phyloP scores from a whole-genome alignment of 2,888 invertebrate genomes.

The Apotomis turbidana region DNA sequence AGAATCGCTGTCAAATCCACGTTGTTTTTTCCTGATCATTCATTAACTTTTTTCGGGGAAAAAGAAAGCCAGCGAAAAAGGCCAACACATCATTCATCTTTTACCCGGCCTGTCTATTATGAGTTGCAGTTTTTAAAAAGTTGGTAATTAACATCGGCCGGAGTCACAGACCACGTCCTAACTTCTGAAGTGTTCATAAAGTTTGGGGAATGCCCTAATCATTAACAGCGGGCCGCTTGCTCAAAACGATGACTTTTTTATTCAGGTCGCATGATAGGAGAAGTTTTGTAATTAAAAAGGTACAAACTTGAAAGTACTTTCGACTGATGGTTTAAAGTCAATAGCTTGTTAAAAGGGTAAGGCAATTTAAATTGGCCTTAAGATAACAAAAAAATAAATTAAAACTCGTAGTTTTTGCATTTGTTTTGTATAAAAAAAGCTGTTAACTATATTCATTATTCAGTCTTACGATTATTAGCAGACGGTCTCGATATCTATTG shows the following conservation, averaged over 20 bases:
- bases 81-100: slow-evolving; percentile 81
- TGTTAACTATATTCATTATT: not conserved
- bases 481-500: too few species aligned
- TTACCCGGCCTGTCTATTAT: slow-evolving; percentile 79
- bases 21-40: slow-evolving; percentile 58
- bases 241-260: slow-evolving; percentile 50
- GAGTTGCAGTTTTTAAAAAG: slow-evolving; percentile 81
- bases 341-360: slow-evolving; percentile 23
- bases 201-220: slow-evolving; percentile 75
- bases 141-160: slow-evolving; percentile 79
- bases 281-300: slow-evolving; percentile 58
- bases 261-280: slow-evolving; percentile 54
- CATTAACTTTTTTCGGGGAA: slow-evolving; percentile 56
- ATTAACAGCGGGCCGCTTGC: slow-evolving; percentile 68
- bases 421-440: not conserved
- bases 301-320: slow-evolving; percentile 37
- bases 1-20: slow-evolving; percentile 55
- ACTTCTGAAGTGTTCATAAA: slow-evolving; percentile 77
- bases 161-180: slow-evolving; percentile 67
- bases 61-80: slow-evolving; percentile 56
- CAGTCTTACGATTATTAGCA: not conserved
- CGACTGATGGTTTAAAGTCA: slow-evolving; percentile 28
- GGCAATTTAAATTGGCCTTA: slow-evolving; percentile 17
- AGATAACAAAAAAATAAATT: not conserved
- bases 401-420: not conserved